phyloP scores from a whole-genome alignment of 2,888 invertebrate genomes.

The Drosophila ochracea region DNA sequence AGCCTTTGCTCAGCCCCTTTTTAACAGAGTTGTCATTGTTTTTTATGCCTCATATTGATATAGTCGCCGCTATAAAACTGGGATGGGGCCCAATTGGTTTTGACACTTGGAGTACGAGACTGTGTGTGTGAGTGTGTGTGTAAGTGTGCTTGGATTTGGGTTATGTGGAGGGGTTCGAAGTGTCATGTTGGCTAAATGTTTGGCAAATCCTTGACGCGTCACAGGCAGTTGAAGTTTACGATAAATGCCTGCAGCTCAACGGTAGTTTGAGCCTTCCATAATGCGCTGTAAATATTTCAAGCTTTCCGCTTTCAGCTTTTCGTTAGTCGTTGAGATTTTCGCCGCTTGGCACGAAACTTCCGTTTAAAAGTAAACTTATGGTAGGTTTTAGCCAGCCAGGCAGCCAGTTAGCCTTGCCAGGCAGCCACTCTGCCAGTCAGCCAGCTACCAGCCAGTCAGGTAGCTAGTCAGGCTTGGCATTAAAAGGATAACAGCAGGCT shows the following conservation, averaged over 20 bases:
- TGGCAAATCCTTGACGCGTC: conserved; percentile 80
- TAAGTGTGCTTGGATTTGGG: neutral
- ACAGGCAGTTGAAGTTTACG: conserved; percentile 79
- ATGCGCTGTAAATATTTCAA: conserved; percentile 74
- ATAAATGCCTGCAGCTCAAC: conserved; percentile 73
- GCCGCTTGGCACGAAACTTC: conserved; percentile 35
- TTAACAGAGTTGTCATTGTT: conserved; percentile 72
- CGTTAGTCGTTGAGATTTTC: conserved; percentile 36
- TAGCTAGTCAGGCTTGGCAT: conserved; percentile 37
- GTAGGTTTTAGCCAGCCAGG: conserved; percentile 17
- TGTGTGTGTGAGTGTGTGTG: neutral
- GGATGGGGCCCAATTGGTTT: neutral
- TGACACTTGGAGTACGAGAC: neutral
- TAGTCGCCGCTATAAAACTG: conserved; percentile 36
- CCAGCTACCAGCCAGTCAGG: neutral
- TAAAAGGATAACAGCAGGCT: conserved; percentile 48
- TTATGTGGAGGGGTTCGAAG: conserved; percentile 46
- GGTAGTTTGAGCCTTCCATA: conserved; percentile 60
- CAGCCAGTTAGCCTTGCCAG: neutral
- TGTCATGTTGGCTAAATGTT: conserved; percentile 80
- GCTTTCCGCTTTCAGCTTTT: conserved; percentile 26
- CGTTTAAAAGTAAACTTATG: conserved; percentile 61
- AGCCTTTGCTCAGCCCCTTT: conserved; percentile 4
- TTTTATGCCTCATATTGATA: conserved; percentile 67
- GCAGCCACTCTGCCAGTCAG: neutral